Percentiles rank a stretch among this genome's conserved stretches.
Conservation (phyloP, 2,797 vertebrate genomes). For the Lithobates pipiens region DNA sequence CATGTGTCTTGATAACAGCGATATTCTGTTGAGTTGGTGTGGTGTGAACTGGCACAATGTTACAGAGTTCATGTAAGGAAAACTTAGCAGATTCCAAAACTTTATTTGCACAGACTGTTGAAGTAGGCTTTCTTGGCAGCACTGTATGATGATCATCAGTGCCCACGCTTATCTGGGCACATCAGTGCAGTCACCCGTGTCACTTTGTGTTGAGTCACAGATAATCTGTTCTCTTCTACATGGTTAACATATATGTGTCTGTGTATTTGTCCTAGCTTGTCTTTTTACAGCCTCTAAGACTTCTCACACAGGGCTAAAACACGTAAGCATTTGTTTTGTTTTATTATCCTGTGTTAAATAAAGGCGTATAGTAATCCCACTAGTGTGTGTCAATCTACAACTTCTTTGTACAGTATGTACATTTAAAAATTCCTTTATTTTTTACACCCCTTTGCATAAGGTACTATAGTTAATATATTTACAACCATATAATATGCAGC, state of each 20-base stretch:
- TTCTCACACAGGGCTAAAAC: too few relatives aligned
- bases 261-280: not conserved
- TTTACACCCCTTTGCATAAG: too few relatives aligned
- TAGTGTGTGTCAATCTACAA: too few relatives aligned
- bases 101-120: constrained; percentile 57
- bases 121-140: constrained; percentile 53
- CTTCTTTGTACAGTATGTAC: too few relatives aligned
- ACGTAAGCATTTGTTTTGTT: too few relatives aligned
- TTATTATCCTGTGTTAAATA: too few relatives aligned
- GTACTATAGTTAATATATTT: too few relatives aligned
- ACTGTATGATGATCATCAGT: constrained; percentile 24
- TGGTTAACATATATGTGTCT: constrained; percentile 5
- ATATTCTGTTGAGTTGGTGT: constrained; percentile 36
- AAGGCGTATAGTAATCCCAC: too few relatives aligned
- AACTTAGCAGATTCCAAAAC: constrained; percentile 34
- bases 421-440: too few relatives aligned
- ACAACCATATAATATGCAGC: too few relatives aligned
- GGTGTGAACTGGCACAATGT: constrained; percentile 4
- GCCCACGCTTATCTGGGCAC: constrained; percentile 54
- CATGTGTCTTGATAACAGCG: constrained; percentile 39
- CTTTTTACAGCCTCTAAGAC: not conserved
- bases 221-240: constrained; percentile 32
- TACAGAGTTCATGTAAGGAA: constrained; percentile 46
- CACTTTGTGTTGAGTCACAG: constrained; percentile 43
- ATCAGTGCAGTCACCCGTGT: constrained; percentile 37